These are phyloP conservation scores for Machaerirhynchus nigripectus DNA, from an alignment of 2,113 vertebrate species.

Conservation along the genomic window DNA sequence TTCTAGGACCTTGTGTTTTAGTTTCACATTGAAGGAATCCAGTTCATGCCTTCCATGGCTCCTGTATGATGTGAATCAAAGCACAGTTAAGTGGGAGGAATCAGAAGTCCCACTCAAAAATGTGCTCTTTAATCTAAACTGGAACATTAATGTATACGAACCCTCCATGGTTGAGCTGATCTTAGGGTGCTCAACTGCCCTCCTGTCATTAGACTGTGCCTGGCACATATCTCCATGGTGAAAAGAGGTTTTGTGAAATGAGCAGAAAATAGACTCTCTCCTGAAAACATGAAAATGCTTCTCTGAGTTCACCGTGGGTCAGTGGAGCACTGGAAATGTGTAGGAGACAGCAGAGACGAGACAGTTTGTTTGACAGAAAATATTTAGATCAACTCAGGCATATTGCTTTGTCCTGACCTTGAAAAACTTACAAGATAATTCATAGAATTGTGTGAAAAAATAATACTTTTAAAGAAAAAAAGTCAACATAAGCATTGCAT, in stretches of 20 bases:
- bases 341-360: neutral
- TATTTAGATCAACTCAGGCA: neutral
- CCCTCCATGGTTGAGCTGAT: neutral
- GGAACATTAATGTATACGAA: neutral
- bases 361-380: neutral
- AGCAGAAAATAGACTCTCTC: neutral
- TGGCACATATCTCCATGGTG: neutral
- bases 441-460: neutral
- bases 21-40: neutral
- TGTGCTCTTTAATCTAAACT: neutral
- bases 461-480: neutral
- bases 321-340: neutral
- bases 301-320: neutral
- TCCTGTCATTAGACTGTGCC: neutral
- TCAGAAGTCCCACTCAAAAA: neutral
- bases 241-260: neutral
- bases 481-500: neutral
- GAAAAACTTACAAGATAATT: neutral
- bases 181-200: neutral
- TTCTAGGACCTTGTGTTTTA: neutral
- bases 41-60: neutral
- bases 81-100: neutral
- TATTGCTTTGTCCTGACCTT: neutral
- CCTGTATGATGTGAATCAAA: neutral
- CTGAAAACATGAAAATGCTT: neutral